These are phyloP conservation scores for Silvanus unidentatus DNA, from an alignment of 2,888 invertebrate species.

Conservation along the genomic window DNA sequence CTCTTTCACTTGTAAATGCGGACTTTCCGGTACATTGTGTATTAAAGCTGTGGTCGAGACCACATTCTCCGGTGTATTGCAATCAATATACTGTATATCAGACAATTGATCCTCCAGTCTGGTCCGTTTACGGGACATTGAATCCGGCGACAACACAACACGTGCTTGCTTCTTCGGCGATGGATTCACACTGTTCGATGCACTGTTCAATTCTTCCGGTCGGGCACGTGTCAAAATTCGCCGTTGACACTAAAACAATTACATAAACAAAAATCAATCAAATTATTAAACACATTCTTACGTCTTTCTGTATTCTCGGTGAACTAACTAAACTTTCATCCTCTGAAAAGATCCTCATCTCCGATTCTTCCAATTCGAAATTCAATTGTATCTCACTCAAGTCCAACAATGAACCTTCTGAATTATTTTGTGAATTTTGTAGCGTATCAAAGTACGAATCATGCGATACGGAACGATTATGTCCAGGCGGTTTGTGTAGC, in stretches of 20 bases:
- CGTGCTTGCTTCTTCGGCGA: constrained; percentile 58
- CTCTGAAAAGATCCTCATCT: constrained; percentile 84
- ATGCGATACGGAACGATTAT: constrained; percentile 75
- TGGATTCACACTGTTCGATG: constrained; percentile 52
- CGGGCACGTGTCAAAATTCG: constrained; percentile 49
- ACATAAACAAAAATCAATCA: too few species aligned
- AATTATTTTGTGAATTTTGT: constrained; percentile 52
- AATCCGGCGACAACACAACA: constrained; percentile 49
- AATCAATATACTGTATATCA: constrained; percentile 76
- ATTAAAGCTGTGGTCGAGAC: constrained; percentile 39
- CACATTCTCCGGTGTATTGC: constrained; percentile 63
- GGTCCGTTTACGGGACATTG: constrained; percentile 57
- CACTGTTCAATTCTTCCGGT: constrained; percentile 52
- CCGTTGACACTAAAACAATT: constrained; percentile 39
- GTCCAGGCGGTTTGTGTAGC: constrained; percentile 48
- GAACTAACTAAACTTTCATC: constrained; percentile 67
- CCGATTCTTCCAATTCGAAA: constrained; percentile 78
- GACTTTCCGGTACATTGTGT: constrained; percentile 30
- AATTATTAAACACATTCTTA: too few species aligned
- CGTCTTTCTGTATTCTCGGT: constrained; percentile 49
- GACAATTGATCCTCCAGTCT: constrained; percentile 73
- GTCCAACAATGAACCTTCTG: constrained; percentile 53
- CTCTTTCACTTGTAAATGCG: constrained; percentile 6
- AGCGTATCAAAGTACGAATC: constrained; percentile 88
- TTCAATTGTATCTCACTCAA: constrained; percentile 79